Conservation (phyloP, 1,140 invertebrate species). For the Coelopa frigida region DNA sequence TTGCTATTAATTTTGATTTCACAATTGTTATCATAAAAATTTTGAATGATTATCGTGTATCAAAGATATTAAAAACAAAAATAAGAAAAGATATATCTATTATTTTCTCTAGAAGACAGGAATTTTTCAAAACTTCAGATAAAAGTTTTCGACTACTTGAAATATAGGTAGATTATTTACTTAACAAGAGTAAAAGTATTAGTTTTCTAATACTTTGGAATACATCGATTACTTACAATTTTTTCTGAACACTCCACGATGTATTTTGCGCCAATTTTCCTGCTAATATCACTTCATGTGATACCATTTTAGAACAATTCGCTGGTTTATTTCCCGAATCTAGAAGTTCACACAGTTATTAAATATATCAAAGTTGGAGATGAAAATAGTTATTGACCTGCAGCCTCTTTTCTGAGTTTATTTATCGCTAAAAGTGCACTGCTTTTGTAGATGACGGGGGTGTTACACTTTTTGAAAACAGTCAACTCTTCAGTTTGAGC, state of each 20-base stretch:
- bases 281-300: constrained; percentile 58
- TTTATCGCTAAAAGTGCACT: constrained; percentile 73
- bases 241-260: constrained; percentile 63
- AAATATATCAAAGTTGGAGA: not conserved
- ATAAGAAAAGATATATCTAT: no score
- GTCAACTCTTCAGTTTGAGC: constrained; percentile 68
- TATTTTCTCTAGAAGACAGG: no score
- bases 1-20: not conserved
- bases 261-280: constrained; percentile 53
- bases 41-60: no score
- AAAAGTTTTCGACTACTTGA: no score
- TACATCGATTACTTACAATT: constrained; percentile 23
- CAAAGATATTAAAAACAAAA: no score
- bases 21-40: no score
- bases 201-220: not conserved
- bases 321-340: constrained; percentile 38
- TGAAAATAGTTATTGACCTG: constrained; percentile 35
- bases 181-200: not conserved
- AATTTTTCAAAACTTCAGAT: no score
- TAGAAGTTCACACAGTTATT: constrained; percentile 26
- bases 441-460: constrained; percentile 75
- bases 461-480: constrained; percentile 70
- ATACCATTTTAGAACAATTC: constrained; percentile 44
- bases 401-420: constrained; percentile 61
- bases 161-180: not conserved